Evolutionary conservation across 30 jellyfish, hydroid and myxozoan species (phyloP), one percentile per base, ranked within the genome.

Genomic region (Pelagia noctiluca): DNA sequence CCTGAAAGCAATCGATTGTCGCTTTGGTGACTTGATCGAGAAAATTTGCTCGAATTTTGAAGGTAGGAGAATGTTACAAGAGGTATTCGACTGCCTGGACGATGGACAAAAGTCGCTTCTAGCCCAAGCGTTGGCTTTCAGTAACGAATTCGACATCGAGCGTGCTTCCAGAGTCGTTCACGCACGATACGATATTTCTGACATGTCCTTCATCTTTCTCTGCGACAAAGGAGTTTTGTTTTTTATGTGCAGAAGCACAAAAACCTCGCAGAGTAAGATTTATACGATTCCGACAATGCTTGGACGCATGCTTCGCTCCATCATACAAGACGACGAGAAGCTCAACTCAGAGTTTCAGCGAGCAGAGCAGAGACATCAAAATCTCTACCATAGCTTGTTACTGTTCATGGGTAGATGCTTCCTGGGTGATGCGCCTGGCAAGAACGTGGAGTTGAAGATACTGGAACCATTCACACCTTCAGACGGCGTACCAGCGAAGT

Each of bases 391-490:
- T 26, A 31, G 67, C 47, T 50, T 80, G 3, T 0, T 65, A 19
- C 76, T 80, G 25, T 33, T 29, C 61, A 29, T 80, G 77, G 67
- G 90, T 37, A 50, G 54, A 49, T 66, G 90, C n/a, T 80, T 80
- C 84, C 66, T 80, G 90, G 90, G 84, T n/a, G 77, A 38, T 22
- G 37, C 69, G 23, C 78, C 82, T 4, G 37, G 76, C 68, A 52
- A 50, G 25, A 16, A 50, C 21, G 90, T 65, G 57, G 90, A 80
- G 36, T 71, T 67, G 0, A 28, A 75, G 13, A 80, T 80, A 23
- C 84, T 80, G 31, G 90, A 80, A 50, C 90, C 90, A 31, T 80
- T 67, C 64, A 80, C 84, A n/a, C 90, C 90, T 21, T 80, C 90
- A 47, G 90, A 80, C 35, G 90, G 90, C 26, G 77, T 80, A 16